Base-by-base conservation (phyloP, 2,797 vertebrate genomes). In the Cuculus canorus region DNA sequence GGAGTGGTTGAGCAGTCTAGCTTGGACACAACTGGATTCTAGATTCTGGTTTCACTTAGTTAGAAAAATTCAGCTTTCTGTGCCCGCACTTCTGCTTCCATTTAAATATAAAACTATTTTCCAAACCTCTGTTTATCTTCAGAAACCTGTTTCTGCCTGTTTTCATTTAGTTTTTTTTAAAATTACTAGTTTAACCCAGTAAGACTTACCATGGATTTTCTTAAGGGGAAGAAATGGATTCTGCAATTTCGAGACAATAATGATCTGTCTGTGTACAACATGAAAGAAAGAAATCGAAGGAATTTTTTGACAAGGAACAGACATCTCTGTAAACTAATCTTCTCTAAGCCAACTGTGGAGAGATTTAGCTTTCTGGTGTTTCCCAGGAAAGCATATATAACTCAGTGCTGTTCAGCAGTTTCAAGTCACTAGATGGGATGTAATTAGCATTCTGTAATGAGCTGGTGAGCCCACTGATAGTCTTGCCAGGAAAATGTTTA, bases 221-320 rank as follows among this genome's bases (percentile, higher is more conserved):
- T 94, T 81, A 63, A 91, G 60, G 70, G 87, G 92, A 95, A 93
- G 88, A 94, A 95, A 92, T 80, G 66, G 81, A 89, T 97, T 97
- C 75, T 90, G 88, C 92, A 93, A 86, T 94, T 93, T 94, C 82
- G 88, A 88, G 89, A 82, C 87, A 95, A 93, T 86, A 96, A 94
- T 73, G 68, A 92, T 92, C 90, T 87, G 90, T 94, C 78, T 0
- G 0, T 86, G 83, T 86, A 68, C 48, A 88, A 94, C 78, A 88
- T 90, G 86, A 95, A 95, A 95, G 85, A 91, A 82, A 93, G 56
- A 96, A 95, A 95, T 94, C 7, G 82, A 96, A 91, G 73, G 81
- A 88, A 84, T 85, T 95, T 93, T 97, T 96, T 96, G 91, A 96
- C 95, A 88, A 94, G 89, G 70, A 95, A 54, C 95, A 96, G 94